A percentile compares a stretch with the other conserved stretches of the same genome.
Evolutionary conservation across 2,888 invertebrate genomes (phyloP).

Genomic region (Cephus pygmeus): DNA sequence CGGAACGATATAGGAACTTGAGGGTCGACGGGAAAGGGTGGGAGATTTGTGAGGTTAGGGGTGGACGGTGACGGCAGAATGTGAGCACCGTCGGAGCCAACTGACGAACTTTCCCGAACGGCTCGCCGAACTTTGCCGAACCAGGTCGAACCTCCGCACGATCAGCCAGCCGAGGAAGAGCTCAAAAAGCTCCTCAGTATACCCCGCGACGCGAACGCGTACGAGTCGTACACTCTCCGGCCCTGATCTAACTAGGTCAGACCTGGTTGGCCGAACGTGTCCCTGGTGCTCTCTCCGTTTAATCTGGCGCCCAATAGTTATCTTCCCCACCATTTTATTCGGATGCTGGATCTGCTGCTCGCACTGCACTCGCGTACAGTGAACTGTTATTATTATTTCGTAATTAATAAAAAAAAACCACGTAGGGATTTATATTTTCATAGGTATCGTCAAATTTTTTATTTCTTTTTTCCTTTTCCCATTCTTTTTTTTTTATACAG

Average conservation of each 20-base stretch:
- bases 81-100: conserved; percentile 27
- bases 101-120: not conserved
- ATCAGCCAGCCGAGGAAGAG: conserved; percentile 13
- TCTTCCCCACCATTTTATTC: not conserved
- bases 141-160: conserved; percentile 9
- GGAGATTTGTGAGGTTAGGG: conserved; percentile 3
- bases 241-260: conserved; percentile 40
- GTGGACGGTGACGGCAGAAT: conserved; percentile 27
- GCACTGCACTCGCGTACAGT: not conserved
- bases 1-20: not conserved
- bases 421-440: not conserved
- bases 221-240: conserved; percentile 28
- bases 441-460: not conserved
- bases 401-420: not conserved
- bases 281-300: not conserved
- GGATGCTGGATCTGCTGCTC: not conserved
- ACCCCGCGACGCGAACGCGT: conserved; percentile 43
- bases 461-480: not conserved
- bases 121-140: conserved; percentile 6
- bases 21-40: not conserved
- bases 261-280: conserved; percentile 5
- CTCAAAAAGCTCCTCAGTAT: conserved; percentile 30
- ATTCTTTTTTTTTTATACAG: not conserved
- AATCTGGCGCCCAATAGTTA: not conserved
- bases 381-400: not conserved